phyloP scores from a whole-genome alignment of 2,888 invertebrate species.

The Rhimphoctona megacephalus region DNA sequence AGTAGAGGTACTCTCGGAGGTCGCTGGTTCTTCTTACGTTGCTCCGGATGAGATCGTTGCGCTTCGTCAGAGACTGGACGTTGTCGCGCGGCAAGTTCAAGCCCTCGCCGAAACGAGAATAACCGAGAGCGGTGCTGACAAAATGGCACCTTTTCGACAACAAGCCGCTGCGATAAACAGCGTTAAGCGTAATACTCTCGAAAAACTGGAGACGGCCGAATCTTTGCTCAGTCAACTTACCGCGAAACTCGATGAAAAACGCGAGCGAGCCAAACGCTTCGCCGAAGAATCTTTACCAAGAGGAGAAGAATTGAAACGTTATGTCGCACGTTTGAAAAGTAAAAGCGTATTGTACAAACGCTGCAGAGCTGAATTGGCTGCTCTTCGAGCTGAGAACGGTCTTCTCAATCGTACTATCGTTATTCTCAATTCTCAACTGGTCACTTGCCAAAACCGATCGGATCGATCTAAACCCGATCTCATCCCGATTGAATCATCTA shows the following conservation, averaged over 20 bases:
- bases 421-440: slow-evolving; percentile 87
- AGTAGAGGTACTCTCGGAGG: slow-evolving; percentile 88
- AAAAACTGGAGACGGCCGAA: slow-evolving; percentile 82
- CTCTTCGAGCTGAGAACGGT: slow-evolving; percentile 91
- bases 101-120: slow-evolving; percentile 90
- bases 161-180: slow-evolving; percentile 93
- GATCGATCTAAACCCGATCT: slow-evolving; percentile 28
- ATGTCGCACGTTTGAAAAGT: slow-evolving; percentile 92
- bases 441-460: slow-evolving; percentile 61
- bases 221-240: slow-evolving; percentile 90
- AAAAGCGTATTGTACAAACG: slow-evolving; percentile 94
- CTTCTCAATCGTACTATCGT: slow-evolving; percentile 91
- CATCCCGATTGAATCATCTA: neutral
- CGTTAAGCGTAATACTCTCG: slow-evolving; percentile 88
- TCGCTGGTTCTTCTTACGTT: slow-evolving; percentile 76
- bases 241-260: slow-evolving; percentile 76
- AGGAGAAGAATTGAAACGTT: slow-evolving; percentile 94
- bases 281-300: slow-evolving; percentile 77
- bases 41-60: slow-evolving; percentile 79
- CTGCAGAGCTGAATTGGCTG: slow-evolving; percentile 91
- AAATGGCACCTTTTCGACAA: slow-evolving; percentile 93
- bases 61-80: slow-evolving; percentile 83
- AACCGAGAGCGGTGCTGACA: slow-evolving; percentile 87
- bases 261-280: slow-evolving; percentile 75
- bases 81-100: slow-evolving; percentile 88